These are phyloP conservation scores for Coelopa pilipes DNA, from an alignment of 2,888 invertebrate genomes.

Conservation along the genomic window DNA sequence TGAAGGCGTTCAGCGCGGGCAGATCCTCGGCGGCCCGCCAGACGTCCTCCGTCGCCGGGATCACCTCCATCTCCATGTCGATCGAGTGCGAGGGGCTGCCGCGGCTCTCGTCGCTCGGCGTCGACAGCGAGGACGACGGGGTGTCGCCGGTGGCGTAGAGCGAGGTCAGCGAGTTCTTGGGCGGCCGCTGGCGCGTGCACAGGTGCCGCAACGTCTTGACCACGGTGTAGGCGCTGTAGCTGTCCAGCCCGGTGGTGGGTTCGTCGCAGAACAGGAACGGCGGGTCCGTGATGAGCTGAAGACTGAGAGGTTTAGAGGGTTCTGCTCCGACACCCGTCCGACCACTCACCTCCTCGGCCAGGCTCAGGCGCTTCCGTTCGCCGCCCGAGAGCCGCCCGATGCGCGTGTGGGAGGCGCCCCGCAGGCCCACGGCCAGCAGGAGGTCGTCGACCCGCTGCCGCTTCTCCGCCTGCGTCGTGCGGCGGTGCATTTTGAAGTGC, in stretches of 20 bases:
- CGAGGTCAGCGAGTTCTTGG: conserved; percentile 52
- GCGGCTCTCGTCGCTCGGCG: conserved; percentile 47
- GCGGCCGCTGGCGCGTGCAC: conserved; percentile 65
- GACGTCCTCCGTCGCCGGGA: conserved; percentile 48
- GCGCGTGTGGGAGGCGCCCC: conserved; percentile 76
- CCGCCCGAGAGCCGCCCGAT: conserved; percentile 87
- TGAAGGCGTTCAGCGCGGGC: conserved; percentile 53
- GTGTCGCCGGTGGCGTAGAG: conserved; percentile 58
- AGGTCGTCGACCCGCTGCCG: conserved; percentile 59
- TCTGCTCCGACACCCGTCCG: no score
- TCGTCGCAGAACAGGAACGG: conserved; percentile 92
- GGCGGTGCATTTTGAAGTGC: conserved; percentile 78
- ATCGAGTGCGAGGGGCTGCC: conserved; percentile 56
- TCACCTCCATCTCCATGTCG: conserved; percentile 60
- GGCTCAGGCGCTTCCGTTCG: conserved; percentile 84
- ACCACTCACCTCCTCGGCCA: conserved; percentile 81
- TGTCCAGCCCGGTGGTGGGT: conserved; percentile 92
- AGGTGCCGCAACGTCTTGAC: conserved; percentile 76
- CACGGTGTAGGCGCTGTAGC: conserved; percentile 85
- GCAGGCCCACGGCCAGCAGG: conserved; percentile 75
- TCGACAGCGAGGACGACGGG: conserved; percentile 41
- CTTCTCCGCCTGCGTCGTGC: conserved; percentile 66
- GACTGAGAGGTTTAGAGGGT: no score
- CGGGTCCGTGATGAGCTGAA: conserved; percentile 85
- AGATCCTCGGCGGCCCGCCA: conserved; percentile 49